Conservation (phyloP, 2,113 vertebrate species). For the Microcebus griseorufus region DNA sequence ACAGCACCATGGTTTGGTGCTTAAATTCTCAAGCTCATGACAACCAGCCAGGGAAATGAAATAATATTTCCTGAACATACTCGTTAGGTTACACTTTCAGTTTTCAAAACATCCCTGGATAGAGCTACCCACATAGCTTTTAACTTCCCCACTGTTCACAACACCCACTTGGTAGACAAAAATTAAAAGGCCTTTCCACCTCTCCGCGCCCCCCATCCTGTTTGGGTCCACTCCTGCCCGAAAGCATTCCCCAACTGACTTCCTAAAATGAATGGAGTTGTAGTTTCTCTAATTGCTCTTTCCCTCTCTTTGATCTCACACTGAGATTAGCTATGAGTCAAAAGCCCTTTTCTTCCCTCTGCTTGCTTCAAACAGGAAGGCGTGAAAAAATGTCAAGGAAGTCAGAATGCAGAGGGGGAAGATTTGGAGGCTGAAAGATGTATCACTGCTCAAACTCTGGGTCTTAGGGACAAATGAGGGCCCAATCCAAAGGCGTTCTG, state of each 20-base stretch:
- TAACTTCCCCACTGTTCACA: constrained; percentile 21
- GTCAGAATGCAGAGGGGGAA: background rate
- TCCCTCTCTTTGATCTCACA: constrained; percentile 42
- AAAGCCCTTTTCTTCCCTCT: constrained; percentile 48
- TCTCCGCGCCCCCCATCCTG: background rate
- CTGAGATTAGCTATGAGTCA: constrained; percentile 18
- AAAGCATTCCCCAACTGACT: background rate
- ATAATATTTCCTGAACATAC: constrained; percentile 42
- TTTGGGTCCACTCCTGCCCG: background rate
- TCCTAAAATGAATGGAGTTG: background rate
- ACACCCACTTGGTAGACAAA: constrained; percentile 27
- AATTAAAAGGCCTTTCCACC: background rate
- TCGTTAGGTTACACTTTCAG: constrained; percentile 13
- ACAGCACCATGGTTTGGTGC: background rate
- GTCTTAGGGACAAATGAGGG: background rate
- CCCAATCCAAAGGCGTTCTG: background rate
- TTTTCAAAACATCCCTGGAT: constrained; percentile 40
- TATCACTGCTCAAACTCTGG: background rate
- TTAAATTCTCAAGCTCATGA: constrained; percentile 5
- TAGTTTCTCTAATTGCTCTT: constrained; percentile 40
- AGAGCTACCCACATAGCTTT: background rate
- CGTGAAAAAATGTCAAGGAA: background rate
- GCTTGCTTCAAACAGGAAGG: background rate
- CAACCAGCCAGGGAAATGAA: constrained; percentile 3
- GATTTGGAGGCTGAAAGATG: background rate